Evolutionary conservation across 2,113 vertebrate genomes (phyloP), one percentile per base, ranked within the genome.

Genomic region (Heteronetta atricapilla): DNA sequence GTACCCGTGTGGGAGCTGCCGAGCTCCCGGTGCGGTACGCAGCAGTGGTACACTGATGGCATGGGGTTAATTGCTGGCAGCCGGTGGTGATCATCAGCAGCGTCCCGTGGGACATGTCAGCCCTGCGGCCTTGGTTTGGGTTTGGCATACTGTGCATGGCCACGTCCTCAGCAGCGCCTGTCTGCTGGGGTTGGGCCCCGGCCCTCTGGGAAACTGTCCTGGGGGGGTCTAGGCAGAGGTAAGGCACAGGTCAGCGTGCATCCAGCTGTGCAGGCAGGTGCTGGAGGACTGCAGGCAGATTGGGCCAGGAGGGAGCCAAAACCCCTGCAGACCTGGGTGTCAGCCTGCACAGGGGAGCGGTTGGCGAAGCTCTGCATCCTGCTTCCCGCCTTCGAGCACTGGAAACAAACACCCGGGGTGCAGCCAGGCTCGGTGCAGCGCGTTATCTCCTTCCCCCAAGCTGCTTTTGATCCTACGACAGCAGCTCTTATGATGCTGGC

Each of bases 171-270:
- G 31, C 1, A 0, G 40, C 0, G 0, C 34, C 48, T 48, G 15
- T 1, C 0, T 22, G n/a, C 26, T 33, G 11, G 33, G 19, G 17
- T 40, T 1, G 0, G 1, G 3, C 11, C 25, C 42, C 13, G 23
- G 73, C 34, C 26, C 46, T 3, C 0, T 1, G 1, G 48, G 12
- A 29, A 14, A 26, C 21, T 59, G 22, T 70, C 13, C 21, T 13
- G 52, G 88, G 31, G 31, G 8, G n/a, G 6, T 73, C 67, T 46
- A 33, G 42, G 25, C 70, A 19, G 13, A 22, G 23, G 31, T 23
- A 23, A 8, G 48, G 12, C 33, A 29, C 13, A 82, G n/a, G n/a
- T 0, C 0, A 48, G 5, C 11, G 1, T 36, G 8, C 42, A 29
- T 38, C 40, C 42, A 72, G 52, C 40, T 62, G 25, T 25, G 21